phyloP scores from a whole-genome alignment of 2,888 invertebrate genomes.

The Perithous albicinctus region DNA sequence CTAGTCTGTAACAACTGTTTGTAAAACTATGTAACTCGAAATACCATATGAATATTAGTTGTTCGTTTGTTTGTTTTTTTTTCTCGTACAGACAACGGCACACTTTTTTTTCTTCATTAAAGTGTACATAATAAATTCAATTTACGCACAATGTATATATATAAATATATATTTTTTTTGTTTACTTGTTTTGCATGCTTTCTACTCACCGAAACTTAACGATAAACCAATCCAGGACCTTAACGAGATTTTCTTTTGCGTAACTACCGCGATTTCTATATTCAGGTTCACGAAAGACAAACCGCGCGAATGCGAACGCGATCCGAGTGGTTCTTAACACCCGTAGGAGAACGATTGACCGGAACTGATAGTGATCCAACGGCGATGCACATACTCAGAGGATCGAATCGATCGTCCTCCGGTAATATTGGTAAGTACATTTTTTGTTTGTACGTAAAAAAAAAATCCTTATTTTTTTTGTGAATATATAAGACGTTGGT shows the following conservation, averaged over 20 bases:
- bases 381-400: constrained; percentile 84
- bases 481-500: too few relatives aligned
- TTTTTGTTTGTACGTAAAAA: too few relatives aligned
- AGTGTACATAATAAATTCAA: constrained; percentile 58
- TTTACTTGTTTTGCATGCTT: constrained; percentile 11
- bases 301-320: constrained; percentile 98
- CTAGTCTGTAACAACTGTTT: constrained; percentile 57
- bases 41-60: constrained; percentile 43
- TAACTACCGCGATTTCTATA: constrained; percentile 62
- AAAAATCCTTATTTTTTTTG: too few relatives aligned
- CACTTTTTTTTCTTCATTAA: constrained; percentile 51
- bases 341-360: constrained; percentile 86
- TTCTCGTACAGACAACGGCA: constrained; percentile 33
- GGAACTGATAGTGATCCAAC: constrained; percentile 85
- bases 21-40: constrained; percentile 63
- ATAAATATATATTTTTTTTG: too few relatives aligned
- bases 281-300: constrained; percentile 97
- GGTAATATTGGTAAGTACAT: constrained; percentile 86
- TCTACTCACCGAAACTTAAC: neutral
- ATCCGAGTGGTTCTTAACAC: constrained; percentile 98
- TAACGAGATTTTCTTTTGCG: neutral
- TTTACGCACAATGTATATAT: constrained; percentile 56
- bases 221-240: neutral
- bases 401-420: constrained; percentile 86
- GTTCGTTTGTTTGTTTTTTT: constrained; percentile 24